These are phyloP conservation scores for Periplaneta americana DNA, from an alignment of 1,140 invertebrate genomes.

Conservation along the genomic window DNA sequence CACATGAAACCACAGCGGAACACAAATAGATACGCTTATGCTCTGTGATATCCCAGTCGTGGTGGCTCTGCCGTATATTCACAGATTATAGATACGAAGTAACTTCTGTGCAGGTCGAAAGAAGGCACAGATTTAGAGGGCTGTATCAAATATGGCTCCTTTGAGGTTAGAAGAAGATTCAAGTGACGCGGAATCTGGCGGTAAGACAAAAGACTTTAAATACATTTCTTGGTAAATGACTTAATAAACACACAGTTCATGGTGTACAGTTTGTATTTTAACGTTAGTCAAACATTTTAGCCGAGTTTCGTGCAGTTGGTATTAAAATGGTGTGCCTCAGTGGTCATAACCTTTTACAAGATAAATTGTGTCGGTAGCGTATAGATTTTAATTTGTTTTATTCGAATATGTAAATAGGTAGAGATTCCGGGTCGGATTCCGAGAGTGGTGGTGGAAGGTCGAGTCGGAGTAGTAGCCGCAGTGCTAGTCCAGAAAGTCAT, in stretches of 20 bases:
- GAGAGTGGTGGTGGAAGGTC: conserved; percentile 10
- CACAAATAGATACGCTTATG: no score
- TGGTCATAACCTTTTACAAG: background rate
- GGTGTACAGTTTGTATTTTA: background rate
- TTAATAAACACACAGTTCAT: no score
- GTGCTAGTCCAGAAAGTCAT: conserved; percentile 6
- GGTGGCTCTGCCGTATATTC: no score
- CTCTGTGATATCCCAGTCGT: no score
- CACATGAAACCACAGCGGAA: no score
- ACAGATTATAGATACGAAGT: no score
- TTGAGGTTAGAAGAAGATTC: background rate
- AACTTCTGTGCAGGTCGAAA: background rate
- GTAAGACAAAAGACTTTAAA: background rate
- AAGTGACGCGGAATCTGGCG: conserved; percentile 2
- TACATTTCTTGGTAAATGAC: background rate
- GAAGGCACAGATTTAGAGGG: background rate
- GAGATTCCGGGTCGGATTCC: conserved; percentile 10
- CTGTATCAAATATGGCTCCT: background rate
- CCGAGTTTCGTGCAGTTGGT: no score
- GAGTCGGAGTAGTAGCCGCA: conserved; percentile 14
- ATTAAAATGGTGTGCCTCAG: background rate
- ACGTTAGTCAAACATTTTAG: no score
- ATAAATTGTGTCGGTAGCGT: background rate
- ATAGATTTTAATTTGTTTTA: background rate
- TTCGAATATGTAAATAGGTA: no score